Evolutionary conservation across 2,888 invertebrate genomes (phyloP).

Genomic region (Tenthredo notha): DNA sequence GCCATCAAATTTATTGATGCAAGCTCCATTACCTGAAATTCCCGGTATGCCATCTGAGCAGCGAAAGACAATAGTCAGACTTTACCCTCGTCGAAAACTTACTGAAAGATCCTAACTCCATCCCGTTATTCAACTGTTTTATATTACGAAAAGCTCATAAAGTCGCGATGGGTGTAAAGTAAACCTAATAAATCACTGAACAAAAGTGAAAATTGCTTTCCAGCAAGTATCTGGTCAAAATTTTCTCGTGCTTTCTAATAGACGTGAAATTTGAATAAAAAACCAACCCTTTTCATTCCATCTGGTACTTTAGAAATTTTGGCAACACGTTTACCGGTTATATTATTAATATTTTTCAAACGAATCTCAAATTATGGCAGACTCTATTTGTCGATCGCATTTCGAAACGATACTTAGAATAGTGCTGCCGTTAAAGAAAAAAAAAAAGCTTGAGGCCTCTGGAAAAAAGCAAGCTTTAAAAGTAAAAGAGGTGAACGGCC

Average conservation of each 20-base stretch:
- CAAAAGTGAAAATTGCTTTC: slow-evolving; percentile 17
- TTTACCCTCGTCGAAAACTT: slow-evolving; percentile 24
- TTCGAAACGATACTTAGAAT: neutral
- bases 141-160: slow-evolving; percentile 39
- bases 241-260: neutral
- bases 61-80: slow-evolving; percentile 6
- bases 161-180: neutral
- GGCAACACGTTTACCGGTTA: neutral
- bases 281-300: neutral
- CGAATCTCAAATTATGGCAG: neutral
- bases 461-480: neutral
- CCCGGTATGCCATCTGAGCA: neutral
- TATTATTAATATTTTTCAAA: neutral
- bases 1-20: neutral
- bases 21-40: slow-evolving; percentile 13
- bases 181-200: slow-evolving; percentile 15
- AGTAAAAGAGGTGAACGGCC: neutral
- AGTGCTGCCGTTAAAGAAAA: neutral
- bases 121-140: slow-evolving; percentile 29
- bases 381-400: neutral
- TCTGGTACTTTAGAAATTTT: neutral
- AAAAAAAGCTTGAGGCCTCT: neutral
- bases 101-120: slow-evolving; percentile 7
- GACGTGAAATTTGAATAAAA: slow-evolving; percentile 18
- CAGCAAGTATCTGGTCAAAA: slow-evolving; percentile 23